These are phyloP conservation scores for Uria lomvia DNA, from an alignment of 2,113 vertebrate genomes.

Conservation along the genomic window DNA sequence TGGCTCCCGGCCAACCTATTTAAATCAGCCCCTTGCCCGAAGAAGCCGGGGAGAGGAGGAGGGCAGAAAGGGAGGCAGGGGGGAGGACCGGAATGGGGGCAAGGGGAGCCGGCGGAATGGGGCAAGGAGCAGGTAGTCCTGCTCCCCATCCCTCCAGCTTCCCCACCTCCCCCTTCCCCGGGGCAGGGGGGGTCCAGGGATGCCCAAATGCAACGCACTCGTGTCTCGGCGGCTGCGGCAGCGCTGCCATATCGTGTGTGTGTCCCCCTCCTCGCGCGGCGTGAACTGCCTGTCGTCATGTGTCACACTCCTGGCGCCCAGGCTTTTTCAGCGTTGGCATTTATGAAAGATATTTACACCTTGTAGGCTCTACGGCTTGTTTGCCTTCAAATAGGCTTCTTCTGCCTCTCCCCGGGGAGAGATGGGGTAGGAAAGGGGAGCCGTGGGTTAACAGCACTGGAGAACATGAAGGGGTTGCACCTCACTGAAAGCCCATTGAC, in stretches of 20 bases:
- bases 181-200: neutral
- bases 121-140: neutral
- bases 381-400: slow-evolving; percentile 33
- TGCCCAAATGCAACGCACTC: neutral
- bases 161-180: fast-evolving
- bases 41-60: slow-evolving; percentile 78
- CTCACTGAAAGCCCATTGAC: neutral
- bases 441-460: neutral
- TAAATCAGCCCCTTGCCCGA: slow-evolving; percentile 77
- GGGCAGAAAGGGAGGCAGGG: slow-evolving; percentile 11
- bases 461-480: neutral
- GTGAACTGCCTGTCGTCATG: slow-evolving; percentile 14
- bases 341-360: slow-evolving; percentile 31
- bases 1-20: slow-evolving; percentile 91
- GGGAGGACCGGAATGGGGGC: slow-evolving; percentile 38
- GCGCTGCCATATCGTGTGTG: neutral
- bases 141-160: neutral
- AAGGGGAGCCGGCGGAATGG: neutral
- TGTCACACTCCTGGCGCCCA: neutral
- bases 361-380: neutral
- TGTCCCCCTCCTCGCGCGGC: neutral
- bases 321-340: neutral
- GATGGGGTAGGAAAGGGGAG: neutral
- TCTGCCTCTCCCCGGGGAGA: neutral
- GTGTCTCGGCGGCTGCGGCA: neutral